These are phyloP conservation scores for Sebastolobus altivelis DNA, from an alignment of 2,797 vertebrate genomes.

Conservation along the genomic window DNA sequence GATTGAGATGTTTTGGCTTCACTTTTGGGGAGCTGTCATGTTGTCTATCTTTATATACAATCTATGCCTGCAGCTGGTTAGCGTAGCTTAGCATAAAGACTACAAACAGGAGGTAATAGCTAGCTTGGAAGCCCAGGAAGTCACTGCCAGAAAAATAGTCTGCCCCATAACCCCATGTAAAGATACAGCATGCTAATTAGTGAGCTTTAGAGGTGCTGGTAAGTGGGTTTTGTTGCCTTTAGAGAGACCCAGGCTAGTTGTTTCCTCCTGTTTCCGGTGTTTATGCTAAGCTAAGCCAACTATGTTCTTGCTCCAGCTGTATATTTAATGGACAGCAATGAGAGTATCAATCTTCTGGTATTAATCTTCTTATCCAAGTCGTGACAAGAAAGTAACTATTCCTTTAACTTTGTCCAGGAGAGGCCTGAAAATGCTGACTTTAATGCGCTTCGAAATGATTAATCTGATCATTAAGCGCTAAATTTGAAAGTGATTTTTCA, in stretches of 20 bases:
- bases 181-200: not conserved
- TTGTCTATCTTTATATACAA: too few species aligned
- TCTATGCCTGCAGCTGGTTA: not conserved
- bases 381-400: not conserved
- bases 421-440: slow-evolving; percentile 3
- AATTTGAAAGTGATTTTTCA: slow-evolving; percentile 25
- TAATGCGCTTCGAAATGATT: slow-evolving; percentile 28
- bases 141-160: not conserved
- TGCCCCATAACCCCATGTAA: not conserved
- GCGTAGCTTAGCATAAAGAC: not conserved
- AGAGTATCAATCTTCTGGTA: not conserved
- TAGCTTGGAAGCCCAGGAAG: not conserved
- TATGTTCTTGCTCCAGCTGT: not conserved
- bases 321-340: not conserved
- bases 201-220: not conserved
- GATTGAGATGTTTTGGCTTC: too few species aligned
- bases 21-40: too few species aligned
- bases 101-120: not conserved
- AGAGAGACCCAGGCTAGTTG: not conserved
- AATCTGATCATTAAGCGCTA: slow-evolving; percentile 28
- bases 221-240: not conserved
- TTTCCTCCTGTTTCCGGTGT: not conserved
- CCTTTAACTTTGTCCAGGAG: slow-evolving; percentile 1
- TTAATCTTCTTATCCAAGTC: slow-evolving; percentile 5
- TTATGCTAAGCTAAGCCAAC: not conserved